phyloP scores from a whole-genome alignment of 2,113 vertebrate species.

The Gadus macrocephalus region DNA sequence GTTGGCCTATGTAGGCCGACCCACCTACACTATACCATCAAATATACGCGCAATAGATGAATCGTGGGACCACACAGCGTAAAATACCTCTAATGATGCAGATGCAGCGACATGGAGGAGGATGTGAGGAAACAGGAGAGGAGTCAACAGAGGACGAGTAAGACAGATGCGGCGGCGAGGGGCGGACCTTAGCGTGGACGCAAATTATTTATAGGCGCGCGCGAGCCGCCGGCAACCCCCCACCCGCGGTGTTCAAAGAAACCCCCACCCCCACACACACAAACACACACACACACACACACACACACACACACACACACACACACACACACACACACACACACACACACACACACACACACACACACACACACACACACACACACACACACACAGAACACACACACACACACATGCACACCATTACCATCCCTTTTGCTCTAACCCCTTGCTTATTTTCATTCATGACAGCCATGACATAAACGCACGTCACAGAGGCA shows the following conservation, averaged over 20 bases:
- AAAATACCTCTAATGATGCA: no score
- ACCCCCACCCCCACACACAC: slow-evolving; percentile 24
- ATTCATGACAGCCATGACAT: slow-evolving; percentile 70
- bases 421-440: slow-evolving; percentile 5
- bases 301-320: neutral
- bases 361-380: slow-evolving; percentile 17
- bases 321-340: slow-evolving; percentile 5
- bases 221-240: slow-evolving; percentile 35
- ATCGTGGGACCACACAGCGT: no score
- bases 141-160: neutral
- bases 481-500: slow-evolving; percentile 41
- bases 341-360: slow-evolving; percentile 9
- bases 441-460: slow-evolving; percentile 63
- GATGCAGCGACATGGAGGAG: no score
- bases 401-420: slow-evolving; percentile 23
- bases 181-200: slow-evolving; percentile 25
- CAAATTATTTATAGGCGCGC: slow-evolving; percentile 54
- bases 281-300: slow-evolving; percentile 9
- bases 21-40: no score
- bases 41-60: no score
- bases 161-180: neutral
- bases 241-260: slow-evolving; percentile 44
- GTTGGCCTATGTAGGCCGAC: no score
- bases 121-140: neutral
- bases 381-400: slow-evolving; percentile 23